Conservation (phyloP, 2,888 invertebrate genomes). For the Ichneumon xanthorius region DNA sequence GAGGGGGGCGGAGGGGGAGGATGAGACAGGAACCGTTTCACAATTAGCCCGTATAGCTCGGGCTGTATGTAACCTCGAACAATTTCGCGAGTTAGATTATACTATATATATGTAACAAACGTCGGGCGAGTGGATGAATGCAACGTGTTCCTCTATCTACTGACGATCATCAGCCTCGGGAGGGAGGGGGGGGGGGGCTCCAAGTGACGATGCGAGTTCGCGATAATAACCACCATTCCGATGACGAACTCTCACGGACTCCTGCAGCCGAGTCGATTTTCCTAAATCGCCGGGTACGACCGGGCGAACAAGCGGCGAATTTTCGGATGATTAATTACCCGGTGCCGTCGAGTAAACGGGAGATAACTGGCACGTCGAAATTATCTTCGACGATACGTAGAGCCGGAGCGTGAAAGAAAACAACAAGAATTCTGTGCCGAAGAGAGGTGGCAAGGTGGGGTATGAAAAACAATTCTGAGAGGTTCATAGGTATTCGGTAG, state of each 20-base stretch:
- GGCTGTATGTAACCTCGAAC: slow-evolving; percentile 24
- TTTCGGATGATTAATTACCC: slow-evolving; percentile 1
- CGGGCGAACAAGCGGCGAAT: background rate
- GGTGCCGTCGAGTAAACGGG: background rate
- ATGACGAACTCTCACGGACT: background rate
- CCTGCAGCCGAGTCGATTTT: background rate
- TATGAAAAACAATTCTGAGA: background rate
- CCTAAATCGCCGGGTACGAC: background rate
- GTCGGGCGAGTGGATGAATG: background rate
- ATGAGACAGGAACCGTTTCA: slow-evolving; percentile 50
- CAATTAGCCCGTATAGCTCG: slow-evolving; percentile 59
- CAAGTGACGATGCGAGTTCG: slow-evolving; percentile 1
- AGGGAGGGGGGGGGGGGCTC: background rate
- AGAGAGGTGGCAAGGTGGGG: no score
- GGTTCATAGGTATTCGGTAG: background rate
- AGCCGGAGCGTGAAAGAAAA: background rate
- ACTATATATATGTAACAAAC: slow-evolving; percentile 7
- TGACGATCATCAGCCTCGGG: no score
- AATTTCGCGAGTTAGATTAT: slow-evolving; percentile 25
- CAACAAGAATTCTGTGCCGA: background rate
- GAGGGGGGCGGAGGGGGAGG: background rate
- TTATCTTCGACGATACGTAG: background rate
- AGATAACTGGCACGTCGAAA: background rate
- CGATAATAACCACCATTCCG: slow-evolving; percentile 5
- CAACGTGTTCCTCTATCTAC: background rate